Percentiles rank a stretch among this genome's conserved stretches.
These are phyloP conservation scores for Myathropa florea DNA, from an alignment of 2,888 invertebrate genomes.

Conservation along the genomic window DNA sequence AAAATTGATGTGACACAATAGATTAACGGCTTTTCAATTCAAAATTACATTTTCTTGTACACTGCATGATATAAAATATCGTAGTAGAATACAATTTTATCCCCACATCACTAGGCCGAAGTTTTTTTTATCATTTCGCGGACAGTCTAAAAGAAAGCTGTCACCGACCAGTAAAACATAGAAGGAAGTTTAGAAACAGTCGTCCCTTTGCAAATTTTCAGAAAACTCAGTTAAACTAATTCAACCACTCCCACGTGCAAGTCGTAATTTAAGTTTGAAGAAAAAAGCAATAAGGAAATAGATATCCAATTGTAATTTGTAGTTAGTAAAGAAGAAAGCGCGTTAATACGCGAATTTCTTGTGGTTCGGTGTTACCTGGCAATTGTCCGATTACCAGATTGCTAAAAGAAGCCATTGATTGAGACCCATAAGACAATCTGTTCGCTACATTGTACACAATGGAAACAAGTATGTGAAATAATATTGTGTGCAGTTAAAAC, in stretches of 20 bases:
- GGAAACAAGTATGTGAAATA: conserved; percentile 63
- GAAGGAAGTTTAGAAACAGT: conserved; percentile 17
- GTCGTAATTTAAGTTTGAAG: not conserved
- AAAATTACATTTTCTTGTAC: not conserved
- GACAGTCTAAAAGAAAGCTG: conserved; percentile 17
- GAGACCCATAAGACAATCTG: conserved; percentile 25
- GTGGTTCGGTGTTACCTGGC: conserved; percentile 5
- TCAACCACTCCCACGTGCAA: conserved; percentile 7
- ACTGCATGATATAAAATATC: not conserved
- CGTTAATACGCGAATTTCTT: conserved; percentile 21
- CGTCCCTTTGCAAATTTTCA: conserved; percentile 4
- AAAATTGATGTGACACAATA: not conserved
- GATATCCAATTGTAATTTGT: not conserved
- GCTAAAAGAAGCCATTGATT: conserved; percentile 37
- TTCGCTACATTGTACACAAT: conserved; percentile 45
- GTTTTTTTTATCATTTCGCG: conserved; percentile 31
- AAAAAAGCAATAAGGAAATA: not conserved
- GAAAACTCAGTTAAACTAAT: conserved; percentile 1
- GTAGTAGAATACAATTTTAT: conserved; percentile 32
- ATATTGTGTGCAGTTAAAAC: conserved; percentile 20
- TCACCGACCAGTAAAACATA: conserved; percentile 45
- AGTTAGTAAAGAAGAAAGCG: conserved; percentile 10
- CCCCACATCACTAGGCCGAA: conserved; percentile 38
- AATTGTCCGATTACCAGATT: conserved; percentile 32
- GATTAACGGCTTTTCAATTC: not conserved